Evolutionary conservation across 2,888 invertebrate genomes (phyloP).

Genomic region (Heliconius sara): DNA sequence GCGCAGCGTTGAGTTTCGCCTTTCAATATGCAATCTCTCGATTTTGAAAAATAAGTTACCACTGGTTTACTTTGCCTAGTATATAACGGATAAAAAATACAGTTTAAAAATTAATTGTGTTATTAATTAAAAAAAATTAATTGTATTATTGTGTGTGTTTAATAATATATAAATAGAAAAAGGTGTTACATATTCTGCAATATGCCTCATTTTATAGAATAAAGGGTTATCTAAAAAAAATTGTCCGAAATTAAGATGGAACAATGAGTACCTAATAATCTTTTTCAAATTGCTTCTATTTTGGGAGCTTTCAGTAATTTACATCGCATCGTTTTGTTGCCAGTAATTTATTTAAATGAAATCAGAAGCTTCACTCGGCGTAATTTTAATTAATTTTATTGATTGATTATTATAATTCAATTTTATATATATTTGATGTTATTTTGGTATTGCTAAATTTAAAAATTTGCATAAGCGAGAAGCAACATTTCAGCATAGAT

Average conservation of each 20-base stretch:
- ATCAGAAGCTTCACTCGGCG: conserved; percentile 28
- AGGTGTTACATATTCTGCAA: too few species aligned
- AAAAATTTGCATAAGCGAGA: not conserved
- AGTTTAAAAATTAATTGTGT: too few species aligned
- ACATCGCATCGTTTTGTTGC: conserved; percentile 23
- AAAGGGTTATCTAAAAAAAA: not conserved
- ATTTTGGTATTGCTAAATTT: too few species aligned
- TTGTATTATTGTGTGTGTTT: too few species aligned
- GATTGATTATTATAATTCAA: conserved; percentile 20
- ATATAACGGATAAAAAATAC: too few species aligned
- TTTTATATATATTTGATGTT: not conserved
- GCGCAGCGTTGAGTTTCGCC: too few species aligned
- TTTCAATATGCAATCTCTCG: too few species aligned
- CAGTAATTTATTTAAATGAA: conserved; percentile 35
- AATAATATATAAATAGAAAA: too few species aligned
- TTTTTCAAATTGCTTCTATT: conserved; percentile 20
- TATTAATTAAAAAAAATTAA: too few species aligned
- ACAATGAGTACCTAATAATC: conserved; percentile 6
- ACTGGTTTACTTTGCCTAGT: too few species aligned
- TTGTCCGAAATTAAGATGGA: not conserved
- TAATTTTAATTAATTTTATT: conserved; percentile 35
- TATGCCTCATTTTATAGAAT: too few species aligned
- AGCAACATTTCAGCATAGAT: not conserved
- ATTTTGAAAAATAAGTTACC: too few species aligned
- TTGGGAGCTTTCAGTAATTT: conserved; percentile 27